Conservation (phyloP, 1,140 invertebrate species). For the Diorhabda carinulata region DNA sequence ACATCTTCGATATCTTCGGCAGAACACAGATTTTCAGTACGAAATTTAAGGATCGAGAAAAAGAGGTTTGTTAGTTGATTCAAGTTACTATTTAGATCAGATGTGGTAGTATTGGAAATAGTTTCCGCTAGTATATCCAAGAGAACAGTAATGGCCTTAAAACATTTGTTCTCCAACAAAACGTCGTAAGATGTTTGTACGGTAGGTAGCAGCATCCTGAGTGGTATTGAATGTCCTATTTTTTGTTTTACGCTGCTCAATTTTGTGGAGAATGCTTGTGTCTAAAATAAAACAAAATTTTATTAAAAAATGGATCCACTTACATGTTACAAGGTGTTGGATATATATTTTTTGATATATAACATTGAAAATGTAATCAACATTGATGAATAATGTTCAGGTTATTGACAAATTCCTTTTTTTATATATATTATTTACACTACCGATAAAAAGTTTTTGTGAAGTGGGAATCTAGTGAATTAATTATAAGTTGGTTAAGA, state of each 20-base stretch:
- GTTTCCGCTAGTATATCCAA: constrained; percentile 72
- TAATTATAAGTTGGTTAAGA: too few relatives aligned
- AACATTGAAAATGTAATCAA: too few relatives aligned
- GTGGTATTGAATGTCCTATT: constrained; percentile 63
- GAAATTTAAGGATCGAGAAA: constrained; percentile 69
- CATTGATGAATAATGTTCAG: too few relatives aligned
- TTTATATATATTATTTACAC: too few relatives aligned
- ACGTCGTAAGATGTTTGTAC: constrained; percentile 62
- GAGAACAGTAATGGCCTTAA: constrained; percentile 61
- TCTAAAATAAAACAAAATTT: constrained; percentile 15
- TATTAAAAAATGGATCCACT: not conserved
- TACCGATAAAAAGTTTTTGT: too few relatives aligned
- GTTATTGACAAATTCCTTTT: too few relatives aligned
- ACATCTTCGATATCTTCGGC: constrained; percentile 50
- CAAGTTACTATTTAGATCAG: constrained; percentile 62
- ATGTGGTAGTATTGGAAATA: constrained; percentile 54
- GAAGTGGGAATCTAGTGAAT: too few relatives aligned
- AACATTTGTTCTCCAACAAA: constrained; percentile 58
- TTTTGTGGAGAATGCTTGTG: constrained; percentile 55
- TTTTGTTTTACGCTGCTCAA: constrained; percentile 62
- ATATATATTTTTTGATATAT: too few relatives aligned
- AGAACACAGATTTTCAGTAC: constrained; percentile 49
- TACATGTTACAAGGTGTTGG: too few relatives aligned
- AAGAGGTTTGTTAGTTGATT: constrained; percentile 70
- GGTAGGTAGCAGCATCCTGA: constrained; percentile 72